Evolutionary conservation across 2,888 invertebrate genomes (phyloP).

Genomic region (Sipha maydis): DNA sequence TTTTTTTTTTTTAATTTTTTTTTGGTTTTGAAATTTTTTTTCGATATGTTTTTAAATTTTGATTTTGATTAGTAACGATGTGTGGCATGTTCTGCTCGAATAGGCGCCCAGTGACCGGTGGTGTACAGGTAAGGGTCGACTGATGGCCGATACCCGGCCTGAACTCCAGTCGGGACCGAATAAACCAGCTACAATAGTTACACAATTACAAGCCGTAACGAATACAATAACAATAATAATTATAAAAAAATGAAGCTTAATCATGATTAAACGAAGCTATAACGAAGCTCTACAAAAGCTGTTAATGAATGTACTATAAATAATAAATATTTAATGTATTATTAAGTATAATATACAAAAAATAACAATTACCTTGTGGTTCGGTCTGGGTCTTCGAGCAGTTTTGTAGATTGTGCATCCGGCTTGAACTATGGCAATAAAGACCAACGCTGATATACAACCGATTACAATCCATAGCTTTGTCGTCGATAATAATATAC

Average conservation of each 20-base stretch:
- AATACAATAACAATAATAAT: slow-evolving; percentile 2
- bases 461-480: slow-evolving; percentile 86
- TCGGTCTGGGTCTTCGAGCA: slow-evolving; percentile 70
- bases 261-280: slow-evolving; percentile 28
- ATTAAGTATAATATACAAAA: background rate
- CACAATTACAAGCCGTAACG: slow-evolving; percentile 44
- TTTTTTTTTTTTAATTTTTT: slow-evolving; percentile 50
- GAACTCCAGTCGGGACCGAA: slow-evolving; percentile 69
- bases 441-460: slow-evolving; percentile 81
- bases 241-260: slow-evolving; percentile 17
- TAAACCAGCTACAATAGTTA: slow-evolving; percentile 68
- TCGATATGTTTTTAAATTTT: slow-evolving; percentile 34
- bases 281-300: slow-evolving; percentile 52
- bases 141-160: slow-evolving; percentile 66
- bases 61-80: slow-evolving; percentile 60
- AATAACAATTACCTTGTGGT: slow-evolving; percentile 74
- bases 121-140: slow-evolving; percentile 67
- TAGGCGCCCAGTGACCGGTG: slow-evolving; percentile 63
- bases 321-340: background rate
- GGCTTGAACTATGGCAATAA: slow-evolving; percentile 85
- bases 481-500: slow-evolving; percentile 77
- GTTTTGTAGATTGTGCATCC: slow-evolving; percentile 82
- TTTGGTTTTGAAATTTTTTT: slow-evolving; percentile 44
- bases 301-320: slow-evolving; percentile 35
- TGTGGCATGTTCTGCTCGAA: slow-evolving; percentile 57